Base-by-base conservation (phyloP, 2,797 vertebrate species). In the Neoniphon sammara region DNA sequence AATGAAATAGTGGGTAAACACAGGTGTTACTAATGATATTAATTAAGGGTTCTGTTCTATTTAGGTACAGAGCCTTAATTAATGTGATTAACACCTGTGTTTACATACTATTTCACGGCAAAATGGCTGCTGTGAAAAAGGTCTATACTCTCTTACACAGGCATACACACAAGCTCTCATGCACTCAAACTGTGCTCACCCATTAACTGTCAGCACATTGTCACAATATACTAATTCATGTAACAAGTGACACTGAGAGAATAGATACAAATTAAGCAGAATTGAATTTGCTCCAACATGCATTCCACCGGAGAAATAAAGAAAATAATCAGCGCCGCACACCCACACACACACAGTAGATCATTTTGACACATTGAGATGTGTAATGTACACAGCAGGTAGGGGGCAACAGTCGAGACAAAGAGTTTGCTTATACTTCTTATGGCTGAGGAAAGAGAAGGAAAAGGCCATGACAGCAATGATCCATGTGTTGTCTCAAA, bases 321-420 rank as follows among this genome's bases (percentile, higher is more conserved):
- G 4, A 0, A 60, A 65, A 31, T n/a, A 11, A 59, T 50, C 5
- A 36, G 53, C 27, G 1, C 20, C n/a, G 39, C 52, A 47, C 58
- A 55, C 23, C 23, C 39, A 42, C 47, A 39, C n/a, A 47, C 23
- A 18, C 47, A 60, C 2, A 54, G 11, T 52, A 46, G 21, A 7
- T 34, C 30, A 42, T 47, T 55, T 15, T 1, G n/a, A 56, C 59
- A 17, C 58, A 66, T 27, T 15, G 47, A 61, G 30, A 53, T 20
- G 54, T 73, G 78, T 72, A 75, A 78, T 7, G 8, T 60, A 66
- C 59, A 46, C 55, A 64, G 23, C n/a, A 12, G 0, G 5, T 46
- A 0, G 6, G 57, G 81, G 82, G 85, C 76, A 85, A 81, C 47
- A 87, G 82, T 84, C 86, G 70, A 88, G 49, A 47, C 57, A 49